Evolutionary conservation across 2,113 vertebrate genomes (phyloP).

Genomic region (Campylomormyrus tamandua): DNA sequence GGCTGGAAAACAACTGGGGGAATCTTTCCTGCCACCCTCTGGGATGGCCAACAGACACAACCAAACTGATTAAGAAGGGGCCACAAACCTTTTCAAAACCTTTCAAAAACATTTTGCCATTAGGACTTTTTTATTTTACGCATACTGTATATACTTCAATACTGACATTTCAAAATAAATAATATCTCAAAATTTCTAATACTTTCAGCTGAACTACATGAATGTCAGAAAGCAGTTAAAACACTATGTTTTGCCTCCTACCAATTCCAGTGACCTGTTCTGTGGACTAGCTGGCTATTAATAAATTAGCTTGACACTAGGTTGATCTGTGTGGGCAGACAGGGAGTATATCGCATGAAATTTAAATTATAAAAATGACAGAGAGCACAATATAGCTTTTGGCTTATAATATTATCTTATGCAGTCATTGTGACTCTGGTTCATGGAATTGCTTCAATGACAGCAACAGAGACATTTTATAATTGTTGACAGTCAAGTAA

Average conservation of each 20-base stretch:
- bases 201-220: neutral
- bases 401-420: neutral
- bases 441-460: neutral
- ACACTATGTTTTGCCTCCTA: neutral
- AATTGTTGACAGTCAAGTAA: neutral
- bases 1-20: neutral
- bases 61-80: slow-evolving; percentile 9
- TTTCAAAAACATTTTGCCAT: neutral
- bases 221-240: neutral
- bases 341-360: neutral
- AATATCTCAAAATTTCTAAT: neutral
- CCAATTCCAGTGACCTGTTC: neutral
- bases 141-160: neutral
- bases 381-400: neutral
- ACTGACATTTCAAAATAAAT: neutral
- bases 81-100: neutral
- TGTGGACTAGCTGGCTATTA: neutral
- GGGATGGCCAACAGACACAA: neutral
- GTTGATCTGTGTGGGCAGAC: neutral
- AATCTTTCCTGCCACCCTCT: neutral
- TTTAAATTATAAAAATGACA: slow-evolving; percentile 1
- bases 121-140: neutral
- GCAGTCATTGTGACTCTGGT: neutral
- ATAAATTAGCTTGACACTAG: neutral
- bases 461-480: neutral